phyloP scores from a whole-genome alignment of 2,888 invertebrate genomes.

The Ashinkailepas kermadecensis region DNA sequence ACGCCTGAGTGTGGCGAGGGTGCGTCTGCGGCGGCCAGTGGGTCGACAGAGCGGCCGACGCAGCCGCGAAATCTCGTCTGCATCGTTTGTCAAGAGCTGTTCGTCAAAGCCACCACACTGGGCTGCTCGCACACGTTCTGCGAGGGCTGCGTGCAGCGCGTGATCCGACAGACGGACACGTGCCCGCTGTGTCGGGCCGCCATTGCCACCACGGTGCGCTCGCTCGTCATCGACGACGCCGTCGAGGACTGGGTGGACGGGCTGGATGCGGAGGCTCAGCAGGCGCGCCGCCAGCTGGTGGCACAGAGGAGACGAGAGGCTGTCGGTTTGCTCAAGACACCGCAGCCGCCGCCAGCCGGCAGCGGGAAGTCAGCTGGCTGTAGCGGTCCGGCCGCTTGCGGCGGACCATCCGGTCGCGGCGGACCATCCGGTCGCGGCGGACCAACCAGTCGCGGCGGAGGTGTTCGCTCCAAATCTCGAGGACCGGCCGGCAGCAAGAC shows the following conservation, averaged over 20 bases:
- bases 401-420: no score
- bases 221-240: constrained; percentile 14
- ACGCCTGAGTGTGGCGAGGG: neutral
- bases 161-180: neutral
- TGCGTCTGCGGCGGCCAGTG: neutral
- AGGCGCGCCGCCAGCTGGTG: constrained; percentile 1
- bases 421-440: no score
- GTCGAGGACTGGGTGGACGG: neutral
- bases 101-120: constrained; percentile 4
- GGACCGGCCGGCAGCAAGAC: neutral
- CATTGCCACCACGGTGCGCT: neutral
- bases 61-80: neutral
- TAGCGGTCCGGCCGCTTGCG: no score
- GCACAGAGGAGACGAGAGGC: neutral
- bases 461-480: no score
- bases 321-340: no score
- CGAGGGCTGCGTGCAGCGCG: neutral
- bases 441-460: no score
- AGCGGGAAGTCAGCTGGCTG: no score
- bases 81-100: neutral
- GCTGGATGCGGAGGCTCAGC: neutral
- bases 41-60: neutral
- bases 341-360: no score
- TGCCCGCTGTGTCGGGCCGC: constrained; percentile 4
- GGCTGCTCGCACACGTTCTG: constrained; percentile 16